These are phyloP conservation scores for Fundulus diaphanus DNA, from an alignment of 2,797 vertebrate genomes.

Conservation along the genomic window DNA sequence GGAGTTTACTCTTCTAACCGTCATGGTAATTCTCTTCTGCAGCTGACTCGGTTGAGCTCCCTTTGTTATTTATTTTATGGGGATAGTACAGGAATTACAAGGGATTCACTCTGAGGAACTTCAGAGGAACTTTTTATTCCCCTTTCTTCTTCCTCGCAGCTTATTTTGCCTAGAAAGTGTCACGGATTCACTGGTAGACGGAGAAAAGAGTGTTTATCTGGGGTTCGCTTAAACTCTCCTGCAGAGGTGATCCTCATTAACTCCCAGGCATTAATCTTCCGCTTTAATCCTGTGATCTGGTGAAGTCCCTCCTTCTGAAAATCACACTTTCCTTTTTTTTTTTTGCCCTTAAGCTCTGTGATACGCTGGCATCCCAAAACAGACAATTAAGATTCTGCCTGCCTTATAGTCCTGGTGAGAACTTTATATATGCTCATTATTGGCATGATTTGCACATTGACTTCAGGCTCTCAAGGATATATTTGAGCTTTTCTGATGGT, in stretches of 20 bases:
- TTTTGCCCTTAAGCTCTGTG: slow-evolving; percentile 1
- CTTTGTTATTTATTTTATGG: slow-evolving; percentile 47
- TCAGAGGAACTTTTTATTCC: slow-evolving; percentile 30
- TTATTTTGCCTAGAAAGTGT: slow-evolving; percentile 55
- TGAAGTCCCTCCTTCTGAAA: slow-evolving; percentile 18
- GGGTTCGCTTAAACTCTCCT: slow-evolving; percentile 29
- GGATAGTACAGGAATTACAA: slow-evolving; percentile 57
- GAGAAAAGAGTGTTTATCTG: slow-evolving; percentile 14
- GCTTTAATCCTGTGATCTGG: slow-evolving; percentile 28
- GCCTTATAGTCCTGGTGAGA: neutral
- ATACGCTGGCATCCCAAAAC: slow-evolving; percentile 20
- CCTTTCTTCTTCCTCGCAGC: slow-evolving; percentile 17
- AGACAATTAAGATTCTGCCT: neutral
- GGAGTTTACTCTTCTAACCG: slow-evolving; percentile 62
- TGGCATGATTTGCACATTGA: neutral
- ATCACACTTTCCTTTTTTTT: slow-evolving; percentile 1
- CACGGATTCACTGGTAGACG: slow-evolving; percentile 22
- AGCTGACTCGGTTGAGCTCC: slow-evolving; percentile 46
- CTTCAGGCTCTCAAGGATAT: no score
- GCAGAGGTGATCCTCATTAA: slow-evolving; percentile 47
- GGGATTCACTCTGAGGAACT: slow-evolving; percentile 23
- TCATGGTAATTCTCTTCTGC: slow-evolving; percentile 61
- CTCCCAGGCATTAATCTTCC: neutral
- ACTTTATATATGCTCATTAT: neutral
- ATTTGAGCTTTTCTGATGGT: no score